phyloP scores from a whole-genome alignment of 64 coral and sea anemone genomes.

The Platygyra sinensis region DNA sequence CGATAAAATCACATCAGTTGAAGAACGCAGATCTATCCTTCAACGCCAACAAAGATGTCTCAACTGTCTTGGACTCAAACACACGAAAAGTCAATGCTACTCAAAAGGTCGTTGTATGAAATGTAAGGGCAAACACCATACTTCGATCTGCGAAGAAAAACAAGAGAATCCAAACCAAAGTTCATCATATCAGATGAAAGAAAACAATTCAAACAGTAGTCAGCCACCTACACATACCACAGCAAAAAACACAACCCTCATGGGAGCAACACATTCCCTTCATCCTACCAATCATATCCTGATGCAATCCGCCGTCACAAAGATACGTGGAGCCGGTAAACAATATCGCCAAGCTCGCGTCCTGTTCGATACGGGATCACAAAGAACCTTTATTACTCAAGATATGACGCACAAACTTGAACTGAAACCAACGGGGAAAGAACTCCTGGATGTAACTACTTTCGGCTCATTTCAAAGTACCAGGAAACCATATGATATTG shows the following conservation, averaged over 20 bases:
- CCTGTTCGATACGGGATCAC: no score
- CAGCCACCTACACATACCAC: not conserved
- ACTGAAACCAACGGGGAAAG: slow-evolving; percentile 38
- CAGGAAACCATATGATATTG: slow-evolving; percentile 23
- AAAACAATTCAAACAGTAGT: not conserved
- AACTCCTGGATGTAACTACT: slow-evolving; percentile 45
- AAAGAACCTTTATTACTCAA: no score
- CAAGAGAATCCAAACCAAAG: slow-evolving; percentile 26
- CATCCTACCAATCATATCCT: not conserved
- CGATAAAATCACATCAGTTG: slow-evolving; percentile 18
- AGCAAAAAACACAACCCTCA: slow-evolving; percentile 9
- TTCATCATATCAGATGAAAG: not conserved
- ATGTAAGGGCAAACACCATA: slow-evolving; percentile 65
- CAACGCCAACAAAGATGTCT: not conserved
- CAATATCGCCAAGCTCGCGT: no score
- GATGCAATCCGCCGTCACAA: no score
- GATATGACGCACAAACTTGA: slow-evolving; percentile 23
- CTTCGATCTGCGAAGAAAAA: slow-evolving; percentile 50
- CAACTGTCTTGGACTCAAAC: slow-evolving; percentile 40
- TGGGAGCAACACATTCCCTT: slow-evolving; percentile 24
- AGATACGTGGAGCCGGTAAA: no score
- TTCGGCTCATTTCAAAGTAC: slow-evolving; percentile 26
- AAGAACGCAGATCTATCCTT: slow-evolving; percentile 39
- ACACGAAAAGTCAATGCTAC: slow-evolving; percentile 47
- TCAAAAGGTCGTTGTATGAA: slow-evolving; percentile 50